Base-by-base conservation (phyloP, 2,797 vertebrate genomes). In the Agapornis canus region DNA sequence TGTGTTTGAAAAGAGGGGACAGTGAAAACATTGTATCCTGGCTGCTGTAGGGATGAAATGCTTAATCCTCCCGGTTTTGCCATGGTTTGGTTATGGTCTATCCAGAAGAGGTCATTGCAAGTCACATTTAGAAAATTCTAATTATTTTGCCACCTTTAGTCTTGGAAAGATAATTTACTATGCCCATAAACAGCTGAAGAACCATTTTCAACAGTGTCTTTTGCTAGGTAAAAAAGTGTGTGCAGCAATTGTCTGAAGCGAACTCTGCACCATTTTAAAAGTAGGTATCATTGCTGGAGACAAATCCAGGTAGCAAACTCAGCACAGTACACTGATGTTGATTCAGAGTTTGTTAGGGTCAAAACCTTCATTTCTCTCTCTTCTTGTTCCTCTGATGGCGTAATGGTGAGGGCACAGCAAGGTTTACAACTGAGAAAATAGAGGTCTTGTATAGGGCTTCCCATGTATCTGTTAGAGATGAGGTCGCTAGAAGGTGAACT, bases 1-100 rank as follows among this genome's bases (percentile, higher is more conserved):
- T 61, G 17, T 73, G 37, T 82, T 81, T 79, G 75, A 59, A 81
- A 95, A 95, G 57, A n/a, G 2, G 47, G 81, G 64, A 90, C 88
- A 83, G 49, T 81, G 48, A 61, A 64, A 91, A 76, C 42, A 45
- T 61, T 27, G 39, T 89, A 43, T 76, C 45, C 49, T 89, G 80
- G 23, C 29, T 90, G 37, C 39, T 87, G 23, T 69, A 64, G 51
- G 42, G 63, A 4, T 45, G 32, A 25, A 6, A 5, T 9, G 5
- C 11, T 52, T 90, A 65, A 66, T 69, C 32, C 49, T 79, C 77
- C 48, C 39, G 77, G 31, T 35, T 63, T 86, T 97, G 78, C 72
- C 19, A 6, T 69, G 25, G 5, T 68, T 95, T 95, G 78, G 8
- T 37, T 83, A 10, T 39, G 13, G 19, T 79, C 19, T 71, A 8